A percentile compares a stretch with the other conserved stretches of the same genome.
phyloP scores from a whole-genome alignment of 2,113 vertebrate genomes.

The Apus apus region DNA sequence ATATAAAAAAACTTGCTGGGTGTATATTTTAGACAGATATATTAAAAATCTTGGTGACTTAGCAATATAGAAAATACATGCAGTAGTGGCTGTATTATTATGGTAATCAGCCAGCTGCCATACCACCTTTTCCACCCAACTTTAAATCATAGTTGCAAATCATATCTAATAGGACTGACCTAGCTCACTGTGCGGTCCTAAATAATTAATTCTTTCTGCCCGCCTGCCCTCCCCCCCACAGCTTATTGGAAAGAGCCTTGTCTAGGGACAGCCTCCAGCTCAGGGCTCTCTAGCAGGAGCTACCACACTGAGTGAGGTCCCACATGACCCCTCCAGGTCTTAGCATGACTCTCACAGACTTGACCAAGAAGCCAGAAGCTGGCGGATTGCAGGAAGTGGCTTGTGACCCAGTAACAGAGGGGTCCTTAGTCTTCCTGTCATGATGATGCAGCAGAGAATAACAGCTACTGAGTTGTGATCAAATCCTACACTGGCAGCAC shows the following conservation, averaged over 20 bases:
- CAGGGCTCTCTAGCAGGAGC: neutral
- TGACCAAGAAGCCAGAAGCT: neutral
- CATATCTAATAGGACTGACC: neutral
- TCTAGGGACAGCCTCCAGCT: neutral
- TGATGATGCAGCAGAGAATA: neutral
- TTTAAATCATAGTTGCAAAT: neutral
- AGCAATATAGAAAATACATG: neutral
- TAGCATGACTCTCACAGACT: rapidly evolving
- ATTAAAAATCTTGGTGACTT: neutral
- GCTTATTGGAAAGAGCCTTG: neutral
- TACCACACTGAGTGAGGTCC: neutral
- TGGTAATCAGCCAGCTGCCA: neutral
- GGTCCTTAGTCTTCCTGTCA: neutral
- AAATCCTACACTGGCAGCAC: neutral
- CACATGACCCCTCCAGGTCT: neutral
- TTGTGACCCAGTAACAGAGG: neutral
- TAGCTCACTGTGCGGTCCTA: neutral
- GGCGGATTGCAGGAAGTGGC: neutral
- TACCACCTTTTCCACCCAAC: neutral
- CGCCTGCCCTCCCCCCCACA: rapidly evolving
- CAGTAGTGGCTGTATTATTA: neutral
- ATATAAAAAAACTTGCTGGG: neutral
- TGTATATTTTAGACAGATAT: neutral
- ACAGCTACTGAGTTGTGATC: neutral
- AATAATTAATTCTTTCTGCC: neutral